Percentiles rank a stretch among this genome's conserved stretches.
Conservation (phyloP, 2,113 vertebrate species). For the Shinisaurus crocodilurus region DNA sequence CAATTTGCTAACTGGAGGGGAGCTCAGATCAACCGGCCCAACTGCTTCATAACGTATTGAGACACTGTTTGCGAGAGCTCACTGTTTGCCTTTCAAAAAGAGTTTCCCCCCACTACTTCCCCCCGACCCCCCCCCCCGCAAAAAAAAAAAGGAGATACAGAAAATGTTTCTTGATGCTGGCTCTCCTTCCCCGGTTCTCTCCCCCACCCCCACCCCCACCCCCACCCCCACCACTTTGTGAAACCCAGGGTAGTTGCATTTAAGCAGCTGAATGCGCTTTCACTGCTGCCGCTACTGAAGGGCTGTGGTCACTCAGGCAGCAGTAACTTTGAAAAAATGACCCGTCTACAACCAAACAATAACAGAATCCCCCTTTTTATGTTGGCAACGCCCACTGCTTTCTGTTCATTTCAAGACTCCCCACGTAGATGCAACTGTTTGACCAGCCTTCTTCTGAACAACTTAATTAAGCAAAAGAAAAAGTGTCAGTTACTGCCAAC, state of each 20-base stretch:
- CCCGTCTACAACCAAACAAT: slow-evolving; percentile 90
- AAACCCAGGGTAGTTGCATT: slow-evolving; percentile 76
- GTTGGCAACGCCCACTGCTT: slow-evolving; percentile 86
- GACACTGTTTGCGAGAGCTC: slow-evolving; percentile 53
- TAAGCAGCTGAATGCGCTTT: slow-evolving; percentile 79
- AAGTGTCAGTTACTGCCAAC: slow-evolving; percentile 87
- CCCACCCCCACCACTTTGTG: slow-evolving; percentile 48
- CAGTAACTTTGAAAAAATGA: slow-evolving; percentile 90
- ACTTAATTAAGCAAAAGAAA: slow-evolving; percentile 90
- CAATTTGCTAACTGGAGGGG: neutral
- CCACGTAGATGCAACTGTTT: slow-evolving; percentile 88
- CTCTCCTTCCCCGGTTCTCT: neutral
- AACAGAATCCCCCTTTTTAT: slow-evolving; percentile 88
- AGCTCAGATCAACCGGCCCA: neutral
- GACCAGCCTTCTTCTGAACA: slow-evolving; percentile 85
- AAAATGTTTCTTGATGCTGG: slow-evolving; percentile 42
- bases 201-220: slow-evolving; percentile 3
- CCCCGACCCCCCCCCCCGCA: too few species aligned
- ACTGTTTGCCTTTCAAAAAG: slow-evolving; percentile 20
- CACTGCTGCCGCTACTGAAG: slow-evolving; percentile 70
- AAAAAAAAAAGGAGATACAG: slow-evolving; percentile 45
- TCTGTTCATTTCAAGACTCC: slow-evolving; percentile 82
- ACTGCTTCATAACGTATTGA: neutral
- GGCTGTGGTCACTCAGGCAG: slow-evolving; percentile 83
- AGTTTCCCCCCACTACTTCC: too few species aligned